A percentile compares a stretch with the other conserved stretches of the same genome.
phyloP scores from a whole-genome alignment of 1,140 invertebrate species.

The Panagrolaimus sp. region DNA sequence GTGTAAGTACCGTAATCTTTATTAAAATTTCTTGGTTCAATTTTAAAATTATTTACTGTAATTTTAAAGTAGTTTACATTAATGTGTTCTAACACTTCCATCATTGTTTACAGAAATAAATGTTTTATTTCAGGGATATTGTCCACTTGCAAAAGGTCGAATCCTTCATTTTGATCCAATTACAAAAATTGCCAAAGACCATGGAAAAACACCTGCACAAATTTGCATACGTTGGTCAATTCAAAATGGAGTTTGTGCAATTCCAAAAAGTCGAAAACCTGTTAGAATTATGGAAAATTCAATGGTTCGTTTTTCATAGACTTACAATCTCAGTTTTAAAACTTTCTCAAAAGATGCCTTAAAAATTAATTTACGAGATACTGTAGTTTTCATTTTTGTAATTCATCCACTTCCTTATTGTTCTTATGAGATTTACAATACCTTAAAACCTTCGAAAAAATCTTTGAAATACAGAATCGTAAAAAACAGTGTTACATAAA shows the following conservation, averaged over 20 bases:
- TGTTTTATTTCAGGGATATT: slow-evolving; percentile 57
- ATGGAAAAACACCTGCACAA: slow-evolving; percentile 54
- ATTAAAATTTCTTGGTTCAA: too few species aligned
- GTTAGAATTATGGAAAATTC: slow-evolving; percentile 56
- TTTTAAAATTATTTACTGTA: too few species aligned
- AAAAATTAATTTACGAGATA: too few species aligned
- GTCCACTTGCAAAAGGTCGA: slow-evolving; percentile 60
- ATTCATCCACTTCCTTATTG: too few species aligned
- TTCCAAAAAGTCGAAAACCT: slow-evolving; percentile 60
- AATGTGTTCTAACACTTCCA: background rate
- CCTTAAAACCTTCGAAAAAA: too few species aligned
- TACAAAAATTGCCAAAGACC: slow-evolving; percentile 39
- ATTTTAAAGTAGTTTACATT: too few species aligned
- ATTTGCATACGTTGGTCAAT: slow-evolving; percentile 59
- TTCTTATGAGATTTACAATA: too few species aligned
- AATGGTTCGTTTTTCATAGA: background rate
- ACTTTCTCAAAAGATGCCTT: too few species aligned
- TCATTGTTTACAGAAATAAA: background rate
- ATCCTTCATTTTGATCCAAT: slow-evolving; percentile 49
- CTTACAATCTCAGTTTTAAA: too few species aligned
- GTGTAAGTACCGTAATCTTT: background rate
- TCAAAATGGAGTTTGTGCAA: slow-evolving; percentile 57
- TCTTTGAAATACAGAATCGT: too few species aligned
- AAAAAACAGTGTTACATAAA: too few species aligned
- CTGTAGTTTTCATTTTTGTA: too few species aligned